These are phyloP conservation scores for Aythya baeri DNA, from an alignment of 2,113 vertebrate genomes.

Conservation along the genomic window DNA sequence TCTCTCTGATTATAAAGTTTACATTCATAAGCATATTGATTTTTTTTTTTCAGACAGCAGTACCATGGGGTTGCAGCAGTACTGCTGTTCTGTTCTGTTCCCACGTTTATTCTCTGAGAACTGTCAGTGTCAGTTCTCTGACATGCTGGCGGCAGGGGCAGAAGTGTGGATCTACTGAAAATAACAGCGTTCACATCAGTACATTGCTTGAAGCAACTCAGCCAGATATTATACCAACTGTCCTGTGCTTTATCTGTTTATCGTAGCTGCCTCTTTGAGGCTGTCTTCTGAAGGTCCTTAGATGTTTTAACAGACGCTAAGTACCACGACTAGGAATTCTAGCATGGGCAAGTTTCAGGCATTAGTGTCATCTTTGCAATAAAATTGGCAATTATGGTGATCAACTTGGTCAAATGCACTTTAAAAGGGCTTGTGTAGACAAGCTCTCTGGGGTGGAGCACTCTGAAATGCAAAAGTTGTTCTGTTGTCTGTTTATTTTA, in stretches of 20 bases:
- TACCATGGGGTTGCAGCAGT: neutral
- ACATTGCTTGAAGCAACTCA: neutral
- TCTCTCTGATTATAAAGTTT: neutral
- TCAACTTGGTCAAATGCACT: slow-evolving; percentile 5
- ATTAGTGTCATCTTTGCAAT: slow-evolving; percentile 14
- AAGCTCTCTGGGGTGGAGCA: slow-evolving; percentile 15
- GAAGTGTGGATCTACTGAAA: neutral
- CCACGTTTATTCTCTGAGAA: neutral
- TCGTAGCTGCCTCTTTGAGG: slow-evolving; percentile 17
- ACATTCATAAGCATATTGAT: neutral
- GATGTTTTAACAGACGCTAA: neutral
- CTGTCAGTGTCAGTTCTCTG: neutral
- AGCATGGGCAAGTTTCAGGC: neutral
- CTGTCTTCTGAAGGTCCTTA: slow-evolving; percentile 20
- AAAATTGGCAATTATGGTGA: slow-evolving; percentile 44
- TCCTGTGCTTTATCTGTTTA: slow-evolving; percentile 26
- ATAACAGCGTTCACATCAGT: slow-evolving; percentile 4
- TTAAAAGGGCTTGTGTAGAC: slow-evolving; percentile 25
- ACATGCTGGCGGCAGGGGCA: neutral
- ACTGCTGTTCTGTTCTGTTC: neutral
- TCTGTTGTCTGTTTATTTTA: slow-evolving; percentile 58
- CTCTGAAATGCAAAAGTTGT: slow-evolving; percentile 38
- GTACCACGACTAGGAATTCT: neutral
- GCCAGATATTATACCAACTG: neutral
- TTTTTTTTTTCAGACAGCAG: neutral